Evolutionary conservation across 2,888 invertebrate genomes (phyloP), one percentile per base, ranked within the genome.

Genomic region (Fabriciana adippe): DNA sequence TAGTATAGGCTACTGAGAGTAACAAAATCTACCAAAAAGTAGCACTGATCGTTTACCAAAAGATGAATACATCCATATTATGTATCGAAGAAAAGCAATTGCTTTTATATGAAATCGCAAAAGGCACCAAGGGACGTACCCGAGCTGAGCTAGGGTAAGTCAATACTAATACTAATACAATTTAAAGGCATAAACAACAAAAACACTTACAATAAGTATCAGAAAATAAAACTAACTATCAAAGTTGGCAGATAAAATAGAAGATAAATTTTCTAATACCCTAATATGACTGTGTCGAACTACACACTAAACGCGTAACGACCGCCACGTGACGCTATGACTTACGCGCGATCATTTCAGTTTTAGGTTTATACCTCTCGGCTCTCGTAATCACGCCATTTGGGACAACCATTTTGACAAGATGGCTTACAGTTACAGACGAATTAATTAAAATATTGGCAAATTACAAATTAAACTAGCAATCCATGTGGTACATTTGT

Each of bases 311-410:
- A 66, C 72, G 55, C 50, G 56, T 68, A 65, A 73, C 73, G 73
- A 72, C 69, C 65, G 55, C n/a, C 66, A 72, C 70, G 70, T 73
- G 72, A 70, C 70, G 69, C 50, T 16, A 0, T 18, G 61, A 41
- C 16, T 61, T 51, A 61, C 50, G 41, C 50, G 14, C 5, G 35
- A 51, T 50, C 35, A 18, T 57, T 57, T 57, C 8, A n/a, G n/a
- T 59, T 48, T 59, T 14, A 48, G 48, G 26, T 47, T 59, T 55
- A 6, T 45, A 56, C 56, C 6, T 18, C n/a, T n/a, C 2, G 47
- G 35, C 35, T 41, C 35, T 59, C 4, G 48, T 48, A 31, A 48
- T 59, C 48, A 59, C 26, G 15, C 15, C 26, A 48, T 59, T 59
- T 59, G 16, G 59, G 48, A 48, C 11, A 41, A 41, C 35, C 35